Base-by-base conservation (phyloP, 1,140 invertebrate genomes). In the Aphaenogaster floridana region DNA sequence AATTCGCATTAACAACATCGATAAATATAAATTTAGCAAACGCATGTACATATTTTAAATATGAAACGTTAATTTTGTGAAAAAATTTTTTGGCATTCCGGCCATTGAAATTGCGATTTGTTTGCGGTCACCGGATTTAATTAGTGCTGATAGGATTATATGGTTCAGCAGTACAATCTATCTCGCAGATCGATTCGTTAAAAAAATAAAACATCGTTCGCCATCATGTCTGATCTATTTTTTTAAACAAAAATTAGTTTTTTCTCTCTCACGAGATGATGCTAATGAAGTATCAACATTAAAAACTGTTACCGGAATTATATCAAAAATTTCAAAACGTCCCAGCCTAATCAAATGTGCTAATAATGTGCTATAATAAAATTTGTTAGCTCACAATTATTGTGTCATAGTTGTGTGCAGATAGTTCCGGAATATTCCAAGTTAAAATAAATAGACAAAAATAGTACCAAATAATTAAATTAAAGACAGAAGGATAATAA, bases 141-240 rank as follows among this genome's bases (percentile, higher is more conserved):
- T 72, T 72, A 83, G 28, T 48, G 28, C 28, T 36, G 28, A 72
- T 74, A 72, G 68, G 68, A 83, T 83, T 84, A 74, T 74, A 81
- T 17, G 50, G 5, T 39, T 39, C 39, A 72, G 17, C 17, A 3
- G 11, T 9, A 36, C 9, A 13, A 28, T 74, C 39, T 69, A 71
- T 42, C 28, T 61, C 13, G n/a, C 28, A 59, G 15, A 59, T 36
- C 42, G 17, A 45, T 52, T 57, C 17, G 28, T 7, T 59, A 45
- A 83, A 81, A 28, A 59, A 45, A 45, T 72, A 59, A 81, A 81
- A 57, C 50, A 50, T 61, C 17, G 28, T 1, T 52, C 34, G 39
- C 52, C 48, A 74, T 83, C 39, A 48, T 17, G 7, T 21, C 11
- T 48, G 28, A 74, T 11, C 6, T 34, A 36, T 34, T 34, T 80